Conservation (phyloP, 2,888 invertebrate genomes). For the Shargacucullia verbasci region DNA sequence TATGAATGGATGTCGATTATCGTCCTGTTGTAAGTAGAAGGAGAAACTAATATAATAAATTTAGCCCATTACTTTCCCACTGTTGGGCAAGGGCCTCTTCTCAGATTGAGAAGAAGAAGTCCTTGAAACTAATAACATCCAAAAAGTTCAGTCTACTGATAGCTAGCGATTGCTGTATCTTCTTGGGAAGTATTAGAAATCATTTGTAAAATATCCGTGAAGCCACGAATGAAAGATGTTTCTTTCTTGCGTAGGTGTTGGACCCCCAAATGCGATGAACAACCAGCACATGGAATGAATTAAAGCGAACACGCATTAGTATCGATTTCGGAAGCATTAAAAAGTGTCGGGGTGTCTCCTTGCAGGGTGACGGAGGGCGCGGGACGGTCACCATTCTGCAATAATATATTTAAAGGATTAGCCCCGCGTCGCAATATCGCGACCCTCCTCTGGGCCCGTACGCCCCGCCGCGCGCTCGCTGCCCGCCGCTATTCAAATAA, state of each 20-base stretch:
- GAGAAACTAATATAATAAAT: too few species aligned
- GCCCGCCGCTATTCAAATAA: slow-evolving; percentile 85
- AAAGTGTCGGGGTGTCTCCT: slow-evolving; percentile 76
- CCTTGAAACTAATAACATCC: too few species aligned
- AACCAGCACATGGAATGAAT: slow-evolving; percentile 60
- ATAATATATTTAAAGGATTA: slow-evolving; percentile 90
- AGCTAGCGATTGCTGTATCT: background rate
- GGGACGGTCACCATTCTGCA: slow-evolving; percentile 81
- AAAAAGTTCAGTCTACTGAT: too few species aligned
- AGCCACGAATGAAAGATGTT: slow-evolving; percentile 23
- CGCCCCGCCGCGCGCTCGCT: slow-evolving; percentile 62
- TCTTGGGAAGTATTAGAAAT: slow-evolving; percentile 8
- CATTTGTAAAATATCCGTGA: slow-evolving; percentile 10
- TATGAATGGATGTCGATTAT: background rate
- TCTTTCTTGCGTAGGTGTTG: slow-evolving; percentile 38
- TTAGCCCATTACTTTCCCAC: too few species aligned
- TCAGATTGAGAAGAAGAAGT: too few species aligned
- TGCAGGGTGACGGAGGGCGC: slow-evolving; percentile 73
- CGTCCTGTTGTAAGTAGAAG: too few species aligned
- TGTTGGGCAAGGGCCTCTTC: too few species aligned
- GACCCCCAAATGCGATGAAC: slow-evolving; percentile 48
- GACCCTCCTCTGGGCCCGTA: slow-evolving; percentile 73
- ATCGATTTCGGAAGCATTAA: slow-evolving; percentile 84
- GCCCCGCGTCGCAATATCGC: slow-evolving; percentile 86
- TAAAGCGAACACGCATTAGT: slow-evolving; percentile 75